A percentile compares a stretch with the other conserved stretches of the same genome.
These are phyloP conservation scores for Acanthosepion esculentum DNA, from an alignment of 2,888 invertebrate genomes.

Conservation along the genomic window DNA sequence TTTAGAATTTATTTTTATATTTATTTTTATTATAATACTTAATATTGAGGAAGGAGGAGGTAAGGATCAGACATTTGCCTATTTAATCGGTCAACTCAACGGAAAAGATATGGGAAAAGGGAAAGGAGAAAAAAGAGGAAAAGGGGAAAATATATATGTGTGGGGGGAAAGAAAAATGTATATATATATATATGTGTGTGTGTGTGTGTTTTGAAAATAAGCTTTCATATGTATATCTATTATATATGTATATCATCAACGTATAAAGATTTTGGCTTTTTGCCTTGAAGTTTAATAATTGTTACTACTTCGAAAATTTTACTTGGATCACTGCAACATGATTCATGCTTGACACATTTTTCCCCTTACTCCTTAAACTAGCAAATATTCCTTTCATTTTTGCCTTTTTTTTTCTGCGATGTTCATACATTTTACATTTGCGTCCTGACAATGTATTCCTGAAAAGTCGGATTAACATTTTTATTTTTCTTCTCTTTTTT, in stretches of 20 bases:
- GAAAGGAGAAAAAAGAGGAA: too few species aligned
- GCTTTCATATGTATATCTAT: too few species aligned
- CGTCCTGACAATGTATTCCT: background rate
- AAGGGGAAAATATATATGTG: too few species aligned
- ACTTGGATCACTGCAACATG: background rate
- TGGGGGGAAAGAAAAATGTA: too few species aligned
- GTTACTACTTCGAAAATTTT: background rate
- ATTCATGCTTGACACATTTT: background rate
- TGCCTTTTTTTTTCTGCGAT: background rate
- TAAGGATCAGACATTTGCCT: too few species aligned
- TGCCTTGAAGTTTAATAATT: background rate
- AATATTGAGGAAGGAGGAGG: too few species aligned
- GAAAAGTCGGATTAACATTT: background rate
- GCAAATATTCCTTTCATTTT: background rate
- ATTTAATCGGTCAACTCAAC: too few species aligned
- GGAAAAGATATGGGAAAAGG: too few species aligned
- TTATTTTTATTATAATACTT: too few species aligned
- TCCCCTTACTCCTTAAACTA: background rate
- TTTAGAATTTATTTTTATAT: too few species aligned
- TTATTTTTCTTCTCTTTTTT: background rate
- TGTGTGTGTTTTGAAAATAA: too few species aligned
- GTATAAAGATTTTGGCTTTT: background rate
- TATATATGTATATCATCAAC: too few species aligned
- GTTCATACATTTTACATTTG: background rate
- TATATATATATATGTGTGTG: background rate